Conservation (phyloP, 2,113 vertebrate species). For the Phalacrocorax brasilianus region DNA sequence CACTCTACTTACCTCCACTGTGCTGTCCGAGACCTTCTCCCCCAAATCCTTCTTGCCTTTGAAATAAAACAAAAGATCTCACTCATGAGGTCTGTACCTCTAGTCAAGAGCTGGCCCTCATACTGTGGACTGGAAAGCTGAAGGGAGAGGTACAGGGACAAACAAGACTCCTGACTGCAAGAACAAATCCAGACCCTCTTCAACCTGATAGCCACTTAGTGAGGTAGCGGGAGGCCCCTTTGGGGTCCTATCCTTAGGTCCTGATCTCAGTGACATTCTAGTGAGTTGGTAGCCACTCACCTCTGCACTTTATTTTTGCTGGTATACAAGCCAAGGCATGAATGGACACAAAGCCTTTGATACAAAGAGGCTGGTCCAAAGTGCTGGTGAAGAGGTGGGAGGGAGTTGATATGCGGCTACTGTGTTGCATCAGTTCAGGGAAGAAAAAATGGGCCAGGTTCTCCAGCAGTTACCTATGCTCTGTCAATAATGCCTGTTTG, state of each 20-base stretch:
- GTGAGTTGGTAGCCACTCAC: neutral
- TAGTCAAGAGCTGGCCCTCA: neutral
- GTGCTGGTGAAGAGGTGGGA: neutral
- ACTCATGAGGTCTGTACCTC: neutral
- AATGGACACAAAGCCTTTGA: neutral
- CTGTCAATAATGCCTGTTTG: neutral
- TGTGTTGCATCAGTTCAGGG: neutral
- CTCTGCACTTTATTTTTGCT: neutral
- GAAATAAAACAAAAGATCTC: slow-evolving; percentile 56
- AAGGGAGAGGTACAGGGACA: neutral
- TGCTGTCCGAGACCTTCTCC: slow-evolving; percentile 88
- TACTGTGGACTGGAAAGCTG: neutral
- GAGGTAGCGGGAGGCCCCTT: neutral
- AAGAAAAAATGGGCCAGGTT: neutral
- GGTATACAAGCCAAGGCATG: neutral
- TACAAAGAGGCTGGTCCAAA: neutral
- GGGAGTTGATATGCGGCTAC: neutral
- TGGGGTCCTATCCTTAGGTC: neutral
- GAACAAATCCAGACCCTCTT: neutral
- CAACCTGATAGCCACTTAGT: neutral
- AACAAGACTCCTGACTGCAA: neutral
- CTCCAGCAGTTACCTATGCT: neutral
- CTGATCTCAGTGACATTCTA: neutral
- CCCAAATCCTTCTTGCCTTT: slow-evolving; percentile 90
- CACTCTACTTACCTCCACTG: slow-evolving; percentile 93